Base-by-base conservation (phyloP, 2,888 invertebrate species). In the Arctia plantaginis region DNA sequence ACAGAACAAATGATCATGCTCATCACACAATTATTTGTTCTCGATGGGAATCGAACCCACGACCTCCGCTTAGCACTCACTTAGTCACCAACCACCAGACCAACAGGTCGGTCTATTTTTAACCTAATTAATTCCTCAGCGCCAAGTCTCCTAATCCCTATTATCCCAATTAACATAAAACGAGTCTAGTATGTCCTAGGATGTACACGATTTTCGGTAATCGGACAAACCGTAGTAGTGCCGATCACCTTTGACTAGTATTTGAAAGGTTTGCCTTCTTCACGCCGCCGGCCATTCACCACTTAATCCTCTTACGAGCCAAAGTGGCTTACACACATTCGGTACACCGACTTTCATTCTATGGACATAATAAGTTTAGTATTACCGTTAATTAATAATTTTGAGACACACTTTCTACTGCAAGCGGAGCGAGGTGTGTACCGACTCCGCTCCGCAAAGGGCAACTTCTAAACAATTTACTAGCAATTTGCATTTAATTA, bases 281-380 rank as follows among this genome's bases (percentile, higher is more conserved):
- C 84, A 23, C 47, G 71, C 65, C 79, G 77, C 82, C 85, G 87
- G 85, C 79, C 86, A 77, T 86, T 88, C 85, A 88, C 88, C 86
- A 77, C 47, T 35, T 88, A 89, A 89, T 87, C 88, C 84, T 81
- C 86, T 88, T 84, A 85, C 71, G 73, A 72, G 77, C 78, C 83
- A 82, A 84, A 85, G 85, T 85, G 78, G 85, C 85, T 83, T 80
- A 84, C 78, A 79, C 69, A 75, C 75, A 79, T 84, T 80, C 74
- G 71, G 82, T 77, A 84, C 77, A 79, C 69, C 55, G 72, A 51
- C 73, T 74, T 69, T 73, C 59, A 67, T 77, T 80, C 72, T 67
- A 68, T 75, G 72, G 62, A 62, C 18, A 30, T 73, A 70, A 76
- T 76, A 76, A 79, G 75, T 77, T 69, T 64, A 27, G 69, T 83